phyloP scores from a whole-genome alignment of 2,888 invertebrate species.

The Pristionchus japonicus region DNA sequence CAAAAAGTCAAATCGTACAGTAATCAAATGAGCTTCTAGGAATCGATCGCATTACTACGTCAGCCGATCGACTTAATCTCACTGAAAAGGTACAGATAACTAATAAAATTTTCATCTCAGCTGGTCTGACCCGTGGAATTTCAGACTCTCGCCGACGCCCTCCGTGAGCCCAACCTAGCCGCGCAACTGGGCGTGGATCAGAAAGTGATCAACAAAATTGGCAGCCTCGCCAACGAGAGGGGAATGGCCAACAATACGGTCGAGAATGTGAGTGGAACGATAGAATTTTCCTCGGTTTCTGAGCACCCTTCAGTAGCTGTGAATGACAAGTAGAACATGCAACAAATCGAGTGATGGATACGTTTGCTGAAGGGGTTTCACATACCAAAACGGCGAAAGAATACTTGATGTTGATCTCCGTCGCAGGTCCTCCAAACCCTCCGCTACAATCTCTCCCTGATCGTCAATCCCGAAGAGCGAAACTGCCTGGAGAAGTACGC shows the following conservation, averaged over 20 bases:
- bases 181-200: background rate
- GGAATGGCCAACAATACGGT: constrained; percentile 21
- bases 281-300: background rate
- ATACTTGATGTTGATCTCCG: background rate
- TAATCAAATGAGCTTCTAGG: background rate
- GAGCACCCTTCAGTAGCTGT: too few species aligned
- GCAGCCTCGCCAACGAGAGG: background rate
- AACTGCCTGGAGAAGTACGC: background rate
- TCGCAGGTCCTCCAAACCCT: constrained; percentile 6
- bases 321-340: too few species aligned
- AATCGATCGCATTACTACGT: background rate
- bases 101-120: background rate
- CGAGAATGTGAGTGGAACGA: background rate
- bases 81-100: background rate
- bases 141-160: background rate
- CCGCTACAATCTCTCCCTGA: background rate
- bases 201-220: background rate
- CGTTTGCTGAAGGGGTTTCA: too few species aligned
- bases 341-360: too few species aligned
- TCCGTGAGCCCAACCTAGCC: background rate
- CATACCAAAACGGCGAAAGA: too few species aligned
- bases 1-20: too few species aligned
- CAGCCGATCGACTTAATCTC: background rate
- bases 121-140: too few species aligned
- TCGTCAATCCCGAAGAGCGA: background rate